Evolutionary conservation across 2,113 vertebrate genomes (phyloP).

Genomic region (Rhinoptilus africanus): DNA sequence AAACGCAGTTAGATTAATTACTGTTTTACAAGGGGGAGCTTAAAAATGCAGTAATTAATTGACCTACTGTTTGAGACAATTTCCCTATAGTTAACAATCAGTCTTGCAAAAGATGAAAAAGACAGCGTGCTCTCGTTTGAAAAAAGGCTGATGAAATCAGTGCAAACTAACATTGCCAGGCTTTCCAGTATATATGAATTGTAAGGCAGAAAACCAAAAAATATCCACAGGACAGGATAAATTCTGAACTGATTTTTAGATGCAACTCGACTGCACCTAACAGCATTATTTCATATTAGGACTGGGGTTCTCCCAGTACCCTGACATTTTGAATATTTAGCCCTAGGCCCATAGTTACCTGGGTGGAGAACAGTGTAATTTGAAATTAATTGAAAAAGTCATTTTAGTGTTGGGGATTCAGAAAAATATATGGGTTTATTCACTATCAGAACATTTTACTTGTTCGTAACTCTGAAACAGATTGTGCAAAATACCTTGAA

Average conservation of each 20-base stretch:
- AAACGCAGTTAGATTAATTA: slow-evolving; percentile 72
- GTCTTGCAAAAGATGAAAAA: slow-evolving; percentile 25
- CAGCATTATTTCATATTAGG: not conserved
- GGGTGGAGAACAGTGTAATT: not conserved
- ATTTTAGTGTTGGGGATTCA: not conserved
- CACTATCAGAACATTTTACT: not conserved
- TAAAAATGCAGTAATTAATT: slow-evolving; percentile 74
- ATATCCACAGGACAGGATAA: not conserved
- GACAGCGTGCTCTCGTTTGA: not conserved
- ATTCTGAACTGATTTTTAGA: not conserved
- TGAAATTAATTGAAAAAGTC: slow-evolving; percentile 8
- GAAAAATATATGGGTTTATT: not conserved
- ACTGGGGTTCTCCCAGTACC: not conserved
- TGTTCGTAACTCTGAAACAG: not conserved
- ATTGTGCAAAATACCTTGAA: slow-evolving; percentile 6
- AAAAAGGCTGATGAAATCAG: not conserved
- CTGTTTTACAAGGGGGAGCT: slow-evolving; percentile 60
- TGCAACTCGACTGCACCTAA: not conserved
- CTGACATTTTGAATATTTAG: not conserved
- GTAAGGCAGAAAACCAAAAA: not conserved
- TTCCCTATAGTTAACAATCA: slow-evolving; percentile 55
- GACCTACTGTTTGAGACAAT: slow-evolving; percentile 63
- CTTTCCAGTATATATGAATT: not conserved
- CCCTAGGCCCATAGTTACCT: not conserved
- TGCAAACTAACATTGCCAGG: not conserved